Evolutionary conservation across 1,140 invertebrate genomes (phyloP).

Genomic region (Tetramorium simillimum): DNA sequence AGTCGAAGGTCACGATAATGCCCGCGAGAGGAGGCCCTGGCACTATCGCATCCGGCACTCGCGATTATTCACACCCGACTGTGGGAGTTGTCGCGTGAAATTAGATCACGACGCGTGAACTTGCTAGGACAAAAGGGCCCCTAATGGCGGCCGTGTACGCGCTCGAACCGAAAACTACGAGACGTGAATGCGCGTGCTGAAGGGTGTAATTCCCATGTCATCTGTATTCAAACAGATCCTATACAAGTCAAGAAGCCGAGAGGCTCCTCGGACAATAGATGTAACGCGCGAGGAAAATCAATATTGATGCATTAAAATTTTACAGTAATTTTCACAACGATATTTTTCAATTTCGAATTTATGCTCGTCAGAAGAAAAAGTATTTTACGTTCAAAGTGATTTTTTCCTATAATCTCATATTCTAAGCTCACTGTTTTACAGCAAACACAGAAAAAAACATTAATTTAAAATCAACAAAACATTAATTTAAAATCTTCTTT

Average conservation of each 20-base stretch:
- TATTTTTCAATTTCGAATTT: slow-evolving; percentile 6
- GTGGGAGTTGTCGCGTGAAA: slow-evolving; percentile 29
- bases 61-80: slow-evolving; percentile 1
- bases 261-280: slow-evolving; percentile 10
- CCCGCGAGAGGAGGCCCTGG: background rate
- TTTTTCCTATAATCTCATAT: too few species aligned
- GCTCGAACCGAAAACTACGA: slow-evolving; percentile 16
- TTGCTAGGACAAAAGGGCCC: slow-evolving; percentile 34
- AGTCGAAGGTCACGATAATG: slow-evolving; percentile 41
- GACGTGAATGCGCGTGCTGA: slow-evolving; percentile 24
- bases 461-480: too few species aligned
- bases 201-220: slow-evolving; percentile 21
- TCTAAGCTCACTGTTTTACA: too few species aligned
- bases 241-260: background rate
- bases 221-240: slow-evolving; percentile 14
- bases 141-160: slow-evolving; percentile 17
- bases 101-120: slow-evolving; percentile 38
- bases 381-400: too few species aligned
- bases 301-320: background rate
- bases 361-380: too few species aligned
- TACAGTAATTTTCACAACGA: background rate
- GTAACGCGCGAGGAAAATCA: background rate
- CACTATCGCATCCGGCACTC: slow-evolving; percentile 2
- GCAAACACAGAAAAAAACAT: too few species aligned
- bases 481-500: too few species aligned